Evolutionary conservation across 2,888 invertebrate genomes (phyloP).

Genomic region (Cryptus armator): DNA sequence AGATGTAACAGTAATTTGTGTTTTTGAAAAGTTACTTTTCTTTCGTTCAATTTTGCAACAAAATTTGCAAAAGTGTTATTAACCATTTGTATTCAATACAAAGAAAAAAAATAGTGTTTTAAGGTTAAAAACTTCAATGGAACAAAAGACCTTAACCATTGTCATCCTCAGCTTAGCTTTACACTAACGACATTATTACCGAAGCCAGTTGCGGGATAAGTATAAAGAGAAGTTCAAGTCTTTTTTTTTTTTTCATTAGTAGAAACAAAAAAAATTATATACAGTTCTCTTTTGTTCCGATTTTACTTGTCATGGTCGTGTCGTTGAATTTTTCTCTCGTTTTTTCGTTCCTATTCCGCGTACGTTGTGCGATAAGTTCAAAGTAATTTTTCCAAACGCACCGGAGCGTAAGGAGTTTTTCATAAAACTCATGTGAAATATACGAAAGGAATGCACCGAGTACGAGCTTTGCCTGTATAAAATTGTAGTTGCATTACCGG

Average conservation of each 20-base stretch:
- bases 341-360: conserved; percentile 19
- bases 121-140: conserved; percentile 4
- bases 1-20: no score
- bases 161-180: neutral
- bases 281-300: conserved; percentile 38
- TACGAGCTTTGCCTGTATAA: conserved; percentile 10
- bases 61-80: no score
- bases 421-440: conserved; percentile 23
- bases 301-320: conserved; percentile 18
- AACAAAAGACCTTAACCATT: conserved; percentile 29
- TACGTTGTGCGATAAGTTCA: conserved; percentile 40
- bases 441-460: conserved; percentile 31
- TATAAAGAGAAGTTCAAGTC: conserved; percentile 21
- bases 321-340: conserved; percentile 16
- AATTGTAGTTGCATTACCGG: conserved; percentile 34
- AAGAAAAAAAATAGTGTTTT: neutral
- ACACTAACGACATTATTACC: conserved; percentile 35
- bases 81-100: no score
- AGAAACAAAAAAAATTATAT: conserved; percentile 25
- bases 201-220: conserved; percentile 6
- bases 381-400: conserved; percentile 52
- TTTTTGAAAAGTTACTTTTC: no score
- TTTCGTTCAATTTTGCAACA: no score
- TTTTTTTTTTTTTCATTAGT: conserved; percentile 13
- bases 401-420: conserved; percentile 25